Conservation (phyloP, 2,113 vertebrate species). For the Tyto alba region DNA sequence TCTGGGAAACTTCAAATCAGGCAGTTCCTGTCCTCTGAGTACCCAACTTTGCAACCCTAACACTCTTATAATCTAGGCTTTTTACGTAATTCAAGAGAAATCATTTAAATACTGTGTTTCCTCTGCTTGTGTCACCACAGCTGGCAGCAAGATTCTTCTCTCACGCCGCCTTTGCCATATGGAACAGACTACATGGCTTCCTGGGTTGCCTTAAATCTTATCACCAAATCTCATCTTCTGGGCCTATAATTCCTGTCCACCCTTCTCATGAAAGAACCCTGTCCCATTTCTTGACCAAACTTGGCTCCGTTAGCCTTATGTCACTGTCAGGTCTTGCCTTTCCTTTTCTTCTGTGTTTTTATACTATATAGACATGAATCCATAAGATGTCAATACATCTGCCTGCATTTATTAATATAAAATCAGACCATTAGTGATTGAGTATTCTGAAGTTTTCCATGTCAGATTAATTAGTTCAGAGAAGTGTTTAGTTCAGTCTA, state of each 20-base stretch:
- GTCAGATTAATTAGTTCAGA: constrained; percentile 11
- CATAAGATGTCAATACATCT: neutral
- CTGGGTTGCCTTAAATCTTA: neutral
- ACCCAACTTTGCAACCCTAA: neutral
- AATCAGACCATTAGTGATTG: neutral
- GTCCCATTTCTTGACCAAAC: neutral
- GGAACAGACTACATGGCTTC: neutral
- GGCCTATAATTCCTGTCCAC: neutral
- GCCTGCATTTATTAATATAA: neutral
- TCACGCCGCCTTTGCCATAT: neutral
- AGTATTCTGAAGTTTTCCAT: neutral
- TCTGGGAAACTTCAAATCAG: neutral
- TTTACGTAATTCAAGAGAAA: neutral
- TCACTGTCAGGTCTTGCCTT: neutral
- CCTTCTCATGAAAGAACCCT: neutral
- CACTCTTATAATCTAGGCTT: neutral
- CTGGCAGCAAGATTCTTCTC: neutral
- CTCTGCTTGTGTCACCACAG: neutral
- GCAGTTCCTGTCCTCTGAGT: neutral
- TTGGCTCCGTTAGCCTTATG: neutral
- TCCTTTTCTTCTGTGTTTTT: neutral
- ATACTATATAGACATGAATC: neutral
- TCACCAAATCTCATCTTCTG: neutral
- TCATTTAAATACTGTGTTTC: neutral
- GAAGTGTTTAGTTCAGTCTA: neutral